Conservation (phyloP, 2,888 invertebrate genomes). For the Stegana nigrithorax region DNA sequence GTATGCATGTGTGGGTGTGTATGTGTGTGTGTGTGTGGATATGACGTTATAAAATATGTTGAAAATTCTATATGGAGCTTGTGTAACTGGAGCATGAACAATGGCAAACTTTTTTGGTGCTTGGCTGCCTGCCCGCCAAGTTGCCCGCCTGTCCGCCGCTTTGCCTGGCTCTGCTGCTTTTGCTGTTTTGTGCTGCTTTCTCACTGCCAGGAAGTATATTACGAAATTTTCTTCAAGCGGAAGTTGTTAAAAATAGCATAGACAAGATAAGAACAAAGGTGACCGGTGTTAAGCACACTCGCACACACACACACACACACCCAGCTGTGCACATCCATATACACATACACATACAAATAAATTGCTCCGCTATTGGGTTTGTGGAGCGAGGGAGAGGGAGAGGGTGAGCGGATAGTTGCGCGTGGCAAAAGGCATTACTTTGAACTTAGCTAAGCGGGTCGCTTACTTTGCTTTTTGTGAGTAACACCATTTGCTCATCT, state of each 20-base stretch:
- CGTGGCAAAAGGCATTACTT: too few relatives aligned
- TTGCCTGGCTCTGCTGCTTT: neutral
- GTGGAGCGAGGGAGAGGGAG: too few relatives aligned
- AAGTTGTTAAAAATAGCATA: conserved; percentile 15
- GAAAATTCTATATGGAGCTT: too few relatives aligned
- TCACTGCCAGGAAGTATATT: neutral
- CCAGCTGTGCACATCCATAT: neutral
- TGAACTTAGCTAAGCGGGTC: too few relatives aligned
- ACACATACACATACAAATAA: too few relatives aligned
- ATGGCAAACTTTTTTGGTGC: too few relatives aligned
- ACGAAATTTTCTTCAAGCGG: neutral
- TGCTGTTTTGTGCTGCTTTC: neutral
- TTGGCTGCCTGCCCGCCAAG: too few relatives aligned
- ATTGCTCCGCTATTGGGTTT: too few relatives aligned
- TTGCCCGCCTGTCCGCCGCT: neutral
- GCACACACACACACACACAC: neutral
- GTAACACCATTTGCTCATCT: too few relatives aligned
- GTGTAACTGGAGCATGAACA: too few relatives aligned
- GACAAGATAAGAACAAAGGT: neutral
- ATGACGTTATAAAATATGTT: neutral
- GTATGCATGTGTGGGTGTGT: neutral
- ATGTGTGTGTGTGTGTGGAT: neutral
- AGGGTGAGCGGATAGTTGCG: too few relatives aligned
- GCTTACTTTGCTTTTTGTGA: too few relatives aligned
- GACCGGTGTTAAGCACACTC: neutral